Evolutionary conservation across 2,888 invertebrate species (phyloP).

Genomic region (Hemicrepidius hirtus): DNA sequence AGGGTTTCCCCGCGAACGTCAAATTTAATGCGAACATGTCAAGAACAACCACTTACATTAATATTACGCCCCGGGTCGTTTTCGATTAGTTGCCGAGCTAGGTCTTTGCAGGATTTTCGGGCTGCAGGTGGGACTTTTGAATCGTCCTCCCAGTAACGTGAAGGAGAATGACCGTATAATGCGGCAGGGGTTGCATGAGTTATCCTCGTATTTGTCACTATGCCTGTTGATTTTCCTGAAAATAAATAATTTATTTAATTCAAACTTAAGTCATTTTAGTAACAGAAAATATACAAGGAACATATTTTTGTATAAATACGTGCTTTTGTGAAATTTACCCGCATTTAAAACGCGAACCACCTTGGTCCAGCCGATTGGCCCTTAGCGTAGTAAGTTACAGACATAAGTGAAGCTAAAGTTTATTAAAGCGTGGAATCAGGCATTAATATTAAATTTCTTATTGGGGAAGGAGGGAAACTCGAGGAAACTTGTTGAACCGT

Average conservation of each 20-base stretch:
- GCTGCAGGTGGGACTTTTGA: conserved; percentile 83
- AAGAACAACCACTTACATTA: conserved; percentile 74
- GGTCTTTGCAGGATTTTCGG: conserved; percentile 84
- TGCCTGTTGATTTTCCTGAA: conserved; percentile 85
- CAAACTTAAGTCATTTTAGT: too few relatives aligned
- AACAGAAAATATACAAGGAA: too few relatives aligned
- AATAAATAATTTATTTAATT: conserved; percentile 25
- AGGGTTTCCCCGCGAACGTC: neutral
- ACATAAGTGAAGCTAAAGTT: too few relatives aligned
- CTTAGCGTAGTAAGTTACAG: too few relatives aligned
- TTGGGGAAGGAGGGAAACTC: too few relatives aligned
- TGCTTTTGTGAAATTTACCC: too few relatives aligned
- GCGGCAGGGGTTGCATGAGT: conserved; percentile 89
- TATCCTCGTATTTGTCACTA: conserved; percentile 86
- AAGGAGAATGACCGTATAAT: conserved; percentile 83
- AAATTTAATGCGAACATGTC: conserved; percentile 18
- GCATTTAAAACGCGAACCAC: too few relatives aligned
- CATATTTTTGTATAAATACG: too few relatives aligned
- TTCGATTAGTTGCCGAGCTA: conserved; percentile 85
- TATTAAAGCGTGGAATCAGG: too few relatives aligned
- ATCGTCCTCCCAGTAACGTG: conserved; percentile 87
- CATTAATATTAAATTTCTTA: too few relatives aligned
- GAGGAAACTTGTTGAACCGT: too few relatives aligned
- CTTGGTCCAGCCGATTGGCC: too few relatives aligned
- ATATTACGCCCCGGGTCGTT: conserved; percentile 85